Base-by-base conservation (phyloP, 2,888 invertebrate genomes). In the Aelia acuminata region DNA sequence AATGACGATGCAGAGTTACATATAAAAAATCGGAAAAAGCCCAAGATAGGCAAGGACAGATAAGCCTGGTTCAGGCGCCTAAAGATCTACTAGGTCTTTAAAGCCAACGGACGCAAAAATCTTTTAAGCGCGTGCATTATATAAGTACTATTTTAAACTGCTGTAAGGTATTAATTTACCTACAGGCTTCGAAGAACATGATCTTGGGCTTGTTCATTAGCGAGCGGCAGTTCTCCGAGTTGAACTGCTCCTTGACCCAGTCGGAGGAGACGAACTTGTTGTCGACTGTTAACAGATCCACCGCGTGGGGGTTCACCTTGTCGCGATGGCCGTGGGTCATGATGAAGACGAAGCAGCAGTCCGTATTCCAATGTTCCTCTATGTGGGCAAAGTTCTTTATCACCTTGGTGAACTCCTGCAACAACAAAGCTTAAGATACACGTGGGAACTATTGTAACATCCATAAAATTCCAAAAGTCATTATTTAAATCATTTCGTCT, bases 121-220 rank as follows among this genome's bases (percentile, higher is more conserved):
- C n/a, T n/a, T n/a, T n/a, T n/a, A n/a, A n/a, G n/a, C n/a, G n/a
- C n/a, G n/a, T n/a, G n/a, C n/a, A n/a, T n/a, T n/a, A n/a, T n/a
- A n/a, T n/a, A n/a, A n/a, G n/a, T n/a, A n/a, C 1, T 53, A n/a
- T 53, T 31, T 8, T 75, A 75, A 22, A 47, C 3, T 4, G 2
- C 4, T 43, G 13, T n/a, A n/a, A 39, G 0, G 43, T 43, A 80
- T 43, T 35, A 26, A 84, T 75, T 87, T 80, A 87, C 87, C 87
- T 48, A 53, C 87, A 87, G 39, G 87, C 87, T 53, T 87, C 75
- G 75, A 87, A 87, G 84, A 87, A 50, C 47, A 87, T 43, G 47
- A 87, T 84, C 53, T 87, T 87, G 0, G 87, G 87, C 48, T 87
- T 87, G 50, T 87, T 87, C 43, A 48, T 47, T 7, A 87, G 43